Conservation (phyloP, 2,888 invertebrate species). For the Standfussiana lucernea region DNA sequence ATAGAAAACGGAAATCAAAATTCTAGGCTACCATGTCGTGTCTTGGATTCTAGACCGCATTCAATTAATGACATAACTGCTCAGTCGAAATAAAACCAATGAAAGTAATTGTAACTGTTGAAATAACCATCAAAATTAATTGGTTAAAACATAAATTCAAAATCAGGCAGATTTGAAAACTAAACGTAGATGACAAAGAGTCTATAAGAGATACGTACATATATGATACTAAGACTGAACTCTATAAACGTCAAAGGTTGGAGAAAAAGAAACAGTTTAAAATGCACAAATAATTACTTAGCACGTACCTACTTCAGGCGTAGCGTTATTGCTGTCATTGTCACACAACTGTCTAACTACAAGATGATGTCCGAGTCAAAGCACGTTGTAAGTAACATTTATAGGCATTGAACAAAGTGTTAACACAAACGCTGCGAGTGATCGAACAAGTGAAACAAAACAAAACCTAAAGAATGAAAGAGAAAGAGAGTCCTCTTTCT, state of each 20-base stretch:
- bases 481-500: too few relatives aligned
- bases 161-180: background rate
- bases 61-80: conserved; percentile 42
- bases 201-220: too few relatives aligned
- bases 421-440: background rate
- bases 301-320: too few relatives aligned
- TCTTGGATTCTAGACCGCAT: conserved; percentile 38
- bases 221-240: background rate
- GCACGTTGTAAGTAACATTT: background rate
- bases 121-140: conserved; percentile 30
- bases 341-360: background rate
- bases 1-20: conserved; percentile 53
- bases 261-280: background rate
- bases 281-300: background rate
- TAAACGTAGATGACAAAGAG: background rate
- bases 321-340: background rate
- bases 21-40: conserved; percentile 59
- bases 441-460: background rate
- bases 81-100: conserved; percentile 31
- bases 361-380: background rate
- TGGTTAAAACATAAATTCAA: background rate
- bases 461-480: background rate
- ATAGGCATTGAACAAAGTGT: background rate
- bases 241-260: background rate
- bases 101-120: conserved; percentile 27